Conservation (phyloP, 1,140 invertebrate genomes). For the Epicauta chinensis region DNA sequence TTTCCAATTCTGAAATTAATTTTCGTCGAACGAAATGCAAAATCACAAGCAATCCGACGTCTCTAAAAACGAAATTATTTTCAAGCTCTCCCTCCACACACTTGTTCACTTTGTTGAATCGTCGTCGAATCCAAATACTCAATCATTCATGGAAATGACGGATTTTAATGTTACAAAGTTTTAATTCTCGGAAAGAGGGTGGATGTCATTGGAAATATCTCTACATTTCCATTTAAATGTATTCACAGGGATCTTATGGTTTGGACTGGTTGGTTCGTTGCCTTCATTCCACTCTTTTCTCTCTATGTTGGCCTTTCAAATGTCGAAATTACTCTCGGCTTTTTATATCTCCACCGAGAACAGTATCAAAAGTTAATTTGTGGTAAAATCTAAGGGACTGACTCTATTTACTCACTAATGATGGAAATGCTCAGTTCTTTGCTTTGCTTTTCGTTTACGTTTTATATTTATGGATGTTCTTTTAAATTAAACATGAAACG, state of each 20-base stretch:
- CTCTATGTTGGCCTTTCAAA: slow-evolving; percentile 10
- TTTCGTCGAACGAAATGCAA: slow-evolving; percentile 35
- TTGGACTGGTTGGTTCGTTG: slow-evolving; percentile 19
- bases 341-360: slow-evolving; percentile 42
- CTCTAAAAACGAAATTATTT: slow-evolving; percentile 40
- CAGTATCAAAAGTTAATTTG: slow-evolving; percentile 43
- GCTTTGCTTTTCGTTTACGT: slow-evolving; percentile 21
- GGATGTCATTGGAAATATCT: slow-evolving; percentile 38
- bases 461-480: slow-evolving; percentile 31
- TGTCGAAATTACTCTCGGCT: slow-evolving; percentile 35
- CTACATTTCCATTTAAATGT: slow-evolving; percentile 42
- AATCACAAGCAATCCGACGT: slow-evolving; percentile 36
- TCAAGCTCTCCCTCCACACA: slow-evolving; percentile 19
- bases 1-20: slow-evolving; percentile 40
- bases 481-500: slow-evolving; percentile 27
- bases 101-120: slow-evolving; percentile 32
- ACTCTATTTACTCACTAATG: slow-evolving; percentile 34
- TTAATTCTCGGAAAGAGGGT: slow-evolving; percentile 33
- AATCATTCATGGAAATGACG: slow-evolving; percentile 43
- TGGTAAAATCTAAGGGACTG: slow-evolving; percentile 35
- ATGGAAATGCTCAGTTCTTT: slow-evolving; percentile 30
- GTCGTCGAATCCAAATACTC: slow-evolving; percentile 34
- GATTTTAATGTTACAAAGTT: slow-evolving; percentile 42
- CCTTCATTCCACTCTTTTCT: not conserved
- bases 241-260: slow-evolving; percentile 25